Evolutionary conservation across 2,113 vertebrate genomes (phyloP).

Genomic region (Gallinago paraguaiae): DNA sequence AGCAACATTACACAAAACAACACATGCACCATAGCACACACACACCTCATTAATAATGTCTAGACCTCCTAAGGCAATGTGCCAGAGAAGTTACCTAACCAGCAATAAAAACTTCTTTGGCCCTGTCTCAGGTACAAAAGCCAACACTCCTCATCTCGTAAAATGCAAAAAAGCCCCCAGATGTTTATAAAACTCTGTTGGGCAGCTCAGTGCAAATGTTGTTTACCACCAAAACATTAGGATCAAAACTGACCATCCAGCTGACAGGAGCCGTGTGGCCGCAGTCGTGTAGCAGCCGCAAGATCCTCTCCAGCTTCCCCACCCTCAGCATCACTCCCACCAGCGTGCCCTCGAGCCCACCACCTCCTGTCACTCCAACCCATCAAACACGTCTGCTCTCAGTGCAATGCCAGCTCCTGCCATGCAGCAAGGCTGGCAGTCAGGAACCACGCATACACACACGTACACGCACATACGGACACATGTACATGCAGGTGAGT

Average conservation of each 20-base stretch:
- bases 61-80: neutral
- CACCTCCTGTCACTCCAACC: neutral
- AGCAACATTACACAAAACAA: neutral
- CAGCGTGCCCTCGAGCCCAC: neutral
- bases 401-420: neutral
- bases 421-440: neutral
- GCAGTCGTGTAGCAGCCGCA: neutral
- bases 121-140: neutral
- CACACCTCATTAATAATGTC: conserved; percentile 38
- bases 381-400: neutral
- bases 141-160: conserved; percentile 2
- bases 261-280: neutral
- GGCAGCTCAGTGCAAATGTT: neutral
- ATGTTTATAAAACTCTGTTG: neutral
- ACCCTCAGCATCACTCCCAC: too few relatives aligned
- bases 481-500: rapidly evolving
- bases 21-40: neutral
- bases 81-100: conserved; percentile 61
- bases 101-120: conserved; percentile 42
- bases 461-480: rapidly evolving
- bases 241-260: neutral
- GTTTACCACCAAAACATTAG: neutral
- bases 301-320: neutral
- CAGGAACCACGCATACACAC: neutral
- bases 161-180: conserved; percentile 21